phyloP scores from a whole-genome alignment of 2,888 invertebrate species.

The Mellilla xanthometata region DNA sequence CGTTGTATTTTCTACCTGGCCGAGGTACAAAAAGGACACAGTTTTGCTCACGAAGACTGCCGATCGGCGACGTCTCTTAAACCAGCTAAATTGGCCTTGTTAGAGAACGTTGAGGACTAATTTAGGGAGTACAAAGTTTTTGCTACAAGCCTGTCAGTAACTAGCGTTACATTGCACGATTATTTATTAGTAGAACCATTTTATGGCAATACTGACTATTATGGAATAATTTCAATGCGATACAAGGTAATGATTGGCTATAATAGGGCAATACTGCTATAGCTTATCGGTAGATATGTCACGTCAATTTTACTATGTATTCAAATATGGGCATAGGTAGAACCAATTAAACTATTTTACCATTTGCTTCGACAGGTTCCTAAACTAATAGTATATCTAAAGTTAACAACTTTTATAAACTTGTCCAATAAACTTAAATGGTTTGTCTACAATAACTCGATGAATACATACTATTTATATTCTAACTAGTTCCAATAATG shows the following conservation, averaged over 20 bases:
- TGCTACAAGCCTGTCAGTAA: constrained; percentile 46
- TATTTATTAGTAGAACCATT: constrained; percentile 38
- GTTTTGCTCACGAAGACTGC: constrained; percentile 69
- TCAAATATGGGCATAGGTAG: not conserved
- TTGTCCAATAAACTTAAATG: not conserved
- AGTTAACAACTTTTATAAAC: not conserved
- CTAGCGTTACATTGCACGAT: constrained; percentile 40
- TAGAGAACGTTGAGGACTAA: constrained; percentile 70
- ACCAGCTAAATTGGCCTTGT: constrained; percentile 71
- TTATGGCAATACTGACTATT: constrained; percentile 42
- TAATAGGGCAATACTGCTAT: constrained; percentile 37
- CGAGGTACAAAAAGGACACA: constrained; percentile 66
- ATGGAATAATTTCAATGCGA: constrained; percentile 42
- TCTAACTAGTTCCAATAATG: constrained; percentile 35
- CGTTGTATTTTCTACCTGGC: constrained; percentile 77
- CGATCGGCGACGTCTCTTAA: constrained; percentile 54
- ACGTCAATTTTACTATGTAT: constrained; percentile 20
- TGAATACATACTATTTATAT: constrained; percentile 30
- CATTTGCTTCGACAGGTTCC: too few species aligned
- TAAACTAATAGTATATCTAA: too few species aligned
- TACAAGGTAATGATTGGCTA: constrained; percentile 48
- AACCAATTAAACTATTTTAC: not conserved
- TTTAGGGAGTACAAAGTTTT: constrained; percentile 68
- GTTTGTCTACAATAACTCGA: constrained; percentile 14
- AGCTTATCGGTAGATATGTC: constrained; percentile 44